A percentile compares a stretch with the other conserved stretches of the same genome.
phyloP scores from a whole-genome alignment of 2,113 vertebrate genomes.

The Barnardius zonarius region DNA sequence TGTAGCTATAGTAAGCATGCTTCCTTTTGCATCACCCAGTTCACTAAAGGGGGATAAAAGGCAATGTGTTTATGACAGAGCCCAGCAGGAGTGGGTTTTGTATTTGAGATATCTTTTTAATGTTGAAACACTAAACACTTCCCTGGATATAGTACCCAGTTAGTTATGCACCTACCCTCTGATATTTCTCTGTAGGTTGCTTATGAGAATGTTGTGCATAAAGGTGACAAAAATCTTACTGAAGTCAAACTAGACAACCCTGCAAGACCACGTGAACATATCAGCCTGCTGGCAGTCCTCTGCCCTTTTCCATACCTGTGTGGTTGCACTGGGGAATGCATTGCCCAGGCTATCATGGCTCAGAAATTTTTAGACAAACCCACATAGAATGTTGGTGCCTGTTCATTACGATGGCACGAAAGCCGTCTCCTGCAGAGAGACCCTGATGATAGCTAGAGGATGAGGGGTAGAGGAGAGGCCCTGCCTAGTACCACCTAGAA shows the following conservation, averaged over 20 bases:
- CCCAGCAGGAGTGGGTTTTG: neutral
- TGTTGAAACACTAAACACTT: neutral
- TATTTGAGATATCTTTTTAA: neutral
- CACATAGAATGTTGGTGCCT: neutral
- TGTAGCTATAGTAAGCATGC: neutral
- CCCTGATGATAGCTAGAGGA: neutral
- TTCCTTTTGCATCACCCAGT: neutral
- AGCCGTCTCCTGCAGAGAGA: neutral
- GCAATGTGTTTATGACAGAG: neutral
- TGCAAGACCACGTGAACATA: neutral
- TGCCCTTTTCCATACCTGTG: neutral
- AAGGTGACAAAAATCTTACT: neutral
- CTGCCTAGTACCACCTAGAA: neutral
- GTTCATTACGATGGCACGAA: neutral
- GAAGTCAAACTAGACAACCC: neutral
- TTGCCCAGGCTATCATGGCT: neutral
- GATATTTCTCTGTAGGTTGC: neutral
- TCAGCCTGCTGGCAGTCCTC: neutral
- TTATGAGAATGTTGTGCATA: neutral
- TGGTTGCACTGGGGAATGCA: accelerated
- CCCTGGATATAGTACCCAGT: neutral
- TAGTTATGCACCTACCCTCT: neutral
- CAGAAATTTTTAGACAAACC: neutral
- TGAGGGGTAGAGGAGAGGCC: neutral
- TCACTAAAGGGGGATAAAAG: neutral